Percentiles rank a stretch among this genome's conserved stretches.
Evolutionary conservation across 2,797 vertebrate species (phyloP).

Genomic region (Loriculus beryllinus): DNA sequence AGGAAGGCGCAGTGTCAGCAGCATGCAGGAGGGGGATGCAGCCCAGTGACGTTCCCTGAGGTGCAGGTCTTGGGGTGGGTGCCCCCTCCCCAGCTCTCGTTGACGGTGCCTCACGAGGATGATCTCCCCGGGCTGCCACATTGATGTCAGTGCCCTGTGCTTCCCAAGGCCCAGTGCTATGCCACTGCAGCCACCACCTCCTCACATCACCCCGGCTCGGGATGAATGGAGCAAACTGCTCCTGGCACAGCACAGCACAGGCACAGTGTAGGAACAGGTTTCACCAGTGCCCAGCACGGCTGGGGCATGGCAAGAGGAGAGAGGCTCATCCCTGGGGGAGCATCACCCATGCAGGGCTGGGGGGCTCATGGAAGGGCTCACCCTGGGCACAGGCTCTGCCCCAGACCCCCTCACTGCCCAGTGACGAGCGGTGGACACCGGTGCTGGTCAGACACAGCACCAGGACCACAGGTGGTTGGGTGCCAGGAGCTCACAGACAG

Average conservation of each 20-base stretch:
- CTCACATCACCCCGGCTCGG: background rate
- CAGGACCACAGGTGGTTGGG: rapidly evolving
- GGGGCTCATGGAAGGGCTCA: background rate
- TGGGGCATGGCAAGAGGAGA: background rate
- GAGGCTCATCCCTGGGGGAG: background rate
- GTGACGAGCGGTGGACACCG: background rate
- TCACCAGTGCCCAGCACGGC: background rate
- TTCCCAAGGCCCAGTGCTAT: background rate
- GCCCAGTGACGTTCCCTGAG: rapidly evolving
- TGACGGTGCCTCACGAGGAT: background rate
- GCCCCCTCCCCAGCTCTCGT: background rate
- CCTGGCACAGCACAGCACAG: background rate
- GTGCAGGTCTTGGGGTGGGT: background rate
- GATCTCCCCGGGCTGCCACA: background rate
- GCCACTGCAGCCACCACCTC: background rate
- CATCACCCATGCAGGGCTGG: rapidly evolving
- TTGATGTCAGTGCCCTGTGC: background rate
- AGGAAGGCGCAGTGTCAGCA: background rate
- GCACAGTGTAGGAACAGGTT: background rate
- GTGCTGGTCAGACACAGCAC: rapidly evolving
- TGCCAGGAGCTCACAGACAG: background rate
- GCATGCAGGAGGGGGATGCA: background rate
- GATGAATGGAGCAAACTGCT: background rate
- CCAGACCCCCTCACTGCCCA: background rate
- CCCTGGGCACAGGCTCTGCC: rapidly evolving